Percentiles rank a stretch among this genome's conserved stretches.
Evolutionary conservation across 1,140 invertebrate genomes (phyloP).

Genomic region (Plutomurus gul): DNA sequence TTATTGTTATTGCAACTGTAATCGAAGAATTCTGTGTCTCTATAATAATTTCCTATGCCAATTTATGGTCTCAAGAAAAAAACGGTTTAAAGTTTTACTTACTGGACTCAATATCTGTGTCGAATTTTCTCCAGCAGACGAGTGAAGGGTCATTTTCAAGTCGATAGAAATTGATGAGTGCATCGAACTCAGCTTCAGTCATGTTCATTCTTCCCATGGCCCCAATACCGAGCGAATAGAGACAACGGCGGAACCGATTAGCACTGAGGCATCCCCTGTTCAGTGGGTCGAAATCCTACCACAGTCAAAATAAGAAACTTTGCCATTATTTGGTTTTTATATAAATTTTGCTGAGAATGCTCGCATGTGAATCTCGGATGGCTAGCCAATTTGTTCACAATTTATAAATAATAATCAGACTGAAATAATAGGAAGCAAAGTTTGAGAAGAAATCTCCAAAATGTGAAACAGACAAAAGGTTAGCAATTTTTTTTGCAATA

Average conservation of each 20-base stretch:
- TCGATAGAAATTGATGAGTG: conserved; percentile 52
- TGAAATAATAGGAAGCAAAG: no score
- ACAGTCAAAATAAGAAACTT: no score
- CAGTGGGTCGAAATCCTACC: conserved; percentile 47
- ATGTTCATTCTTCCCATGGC: conserved; percentile 36
- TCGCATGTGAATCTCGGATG: no score
- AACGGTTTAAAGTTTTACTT: not conserved
- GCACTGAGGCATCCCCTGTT: conserved; percentile 45
- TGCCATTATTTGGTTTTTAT: no score
- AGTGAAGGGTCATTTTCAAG: conserved; percentile 33
- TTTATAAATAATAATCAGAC: no score
- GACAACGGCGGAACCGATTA: conserved; percentile 49
- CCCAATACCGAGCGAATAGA: conserved; percentile 48
- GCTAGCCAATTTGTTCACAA: no score
- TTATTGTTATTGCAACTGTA: not conserved
- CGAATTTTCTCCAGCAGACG: conserved; percentile 54
- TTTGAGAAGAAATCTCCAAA: no score
- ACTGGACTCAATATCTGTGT: conserved; percentile 52
- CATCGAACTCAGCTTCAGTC: conserved; percentile 51
- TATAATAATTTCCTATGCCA: no score
- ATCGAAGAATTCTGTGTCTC: not conserved
- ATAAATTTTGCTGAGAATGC: no score
- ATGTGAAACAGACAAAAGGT: no score
- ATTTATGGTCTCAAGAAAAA: not conserved
- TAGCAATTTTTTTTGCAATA: no score